Percentiles rank a stretch among this genome's conserved stretches.
These are phyloP conservation scores for Cinara cedri DNA, from an alignment of 2,888 invertebrate genomes.

Conservation along the genomic window DNA sequence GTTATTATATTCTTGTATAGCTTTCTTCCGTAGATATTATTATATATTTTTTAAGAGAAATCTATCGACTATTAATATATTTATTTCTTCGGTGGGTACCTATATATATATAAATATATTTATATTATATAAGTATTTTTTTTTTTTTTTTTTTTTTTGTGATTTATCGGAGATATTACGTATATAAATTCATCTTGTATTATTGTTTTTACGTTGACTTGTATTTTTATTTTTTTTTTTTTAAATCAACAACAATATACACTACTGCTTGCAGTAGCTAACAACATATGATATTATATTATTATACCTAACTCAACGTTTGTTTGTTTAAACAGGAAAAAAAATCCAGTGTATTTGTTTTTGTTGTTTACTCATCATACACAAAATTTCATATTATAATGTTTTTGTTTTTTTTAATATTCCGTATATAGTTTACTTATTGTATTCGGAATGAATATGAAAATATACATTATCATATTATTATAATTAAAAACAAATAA, in stretches of 20 bases:
- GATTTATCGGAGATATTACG: conserved; percentile 19
- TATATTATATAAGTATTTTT: too few species aligned
- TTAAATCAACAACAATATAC: neutral
- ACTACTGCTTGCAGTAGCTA: too few species aligned
- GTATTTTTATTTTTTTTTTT: neutral
- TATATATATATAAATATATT: too few species aligned
- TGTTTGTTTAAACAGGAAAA: too few species aligned
- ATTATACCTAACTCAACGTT: too few species aligned
- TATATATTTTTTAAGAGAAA: conserved; percentile 12
- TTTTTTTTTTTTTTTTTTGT: conserved; percentile 17
- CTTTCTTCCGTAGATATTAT: conserved; percentile 45
- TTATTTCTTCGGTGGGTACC: conserved; percentile 46
- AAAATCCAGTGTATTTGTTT: neutral
- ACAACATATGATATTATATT: too few species aligned
- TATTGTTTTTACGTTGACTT: neutral
- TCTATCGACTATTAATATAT: neutral
- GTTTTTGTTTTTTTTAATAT: neutral
- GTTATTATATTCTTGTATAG: conserved; percentile 47
- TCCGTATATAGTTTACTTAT: neutral
- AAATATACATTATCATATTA: neutral
- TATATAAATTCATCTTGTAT: neutral
- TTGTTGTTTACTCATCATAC: neutral
- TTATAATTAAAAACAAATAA: neutral
- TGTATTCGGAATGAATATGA: neutral
- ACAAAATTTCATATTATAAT: neutral